Percentiles rank a stretch among this genome's conserved stretches.
Conservation (phyloP, 1,140 invertebrate species). For the Plodia interpunctella region DNA sequence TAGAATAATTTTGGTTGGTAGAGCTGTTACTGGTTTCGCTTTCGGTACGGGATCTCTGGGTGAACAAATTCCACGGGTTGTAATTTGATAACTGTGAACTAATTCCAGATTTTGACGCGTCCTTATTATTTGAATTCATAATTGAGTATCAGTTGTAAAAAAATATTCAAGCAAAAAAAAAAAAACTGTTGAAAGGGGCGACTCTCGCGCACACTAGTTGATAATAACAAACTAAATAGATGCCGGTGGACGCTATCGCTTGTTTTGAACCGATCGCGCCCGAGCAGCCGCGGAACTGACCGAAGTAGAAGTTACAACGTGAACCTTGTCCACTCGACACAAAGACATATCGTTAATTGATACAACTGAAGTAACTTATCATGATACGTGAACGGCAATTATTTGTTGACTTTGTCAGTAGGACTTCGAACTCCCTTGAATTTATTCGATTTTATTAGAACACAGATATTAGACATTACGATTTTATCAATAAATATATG, state of each 20-base stretch:
- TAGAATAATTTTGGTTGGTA: constrained; percentile 43
- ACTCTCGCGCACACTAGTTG: constrained; percentile 38
- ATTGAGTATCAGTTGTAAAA: constrained; percentile 18
- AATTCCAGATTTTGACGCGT: constrained; percentile 35
- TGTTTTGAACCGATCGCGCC: constrained; percentile 59
- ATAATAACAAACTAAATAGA: constrained; percentile 48
- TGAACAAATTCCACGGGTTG: constrained; percentile 66
- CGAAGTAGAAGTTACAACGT: constrained; percentile 50
- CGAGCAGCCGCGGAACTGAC: constrained; percentile 47
- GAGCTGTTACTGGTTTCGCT: constrained; percentile 62
- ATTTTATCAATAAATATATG: too few species aligned
- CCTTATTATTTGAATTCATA: constrained; percentile 57
- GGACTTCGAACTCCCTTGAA: too few species aligned
- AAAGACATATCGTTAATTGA: constrained; percentile 16
- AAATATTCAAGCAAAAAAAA: background rate
- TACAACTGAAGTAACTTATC: background rate
- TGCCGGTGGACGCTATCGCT: constrained; percentile 31
- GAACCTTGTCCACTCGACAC: constrained; percentile 31
- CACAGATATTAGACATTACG: too few species aligned
- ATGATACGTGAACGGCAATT: background rate
- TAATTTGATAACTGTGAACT: constrained; percentile 39
- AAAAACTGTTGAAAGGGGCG: constrained; percentile 12
- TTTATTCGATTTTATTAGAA: too few species aligned
- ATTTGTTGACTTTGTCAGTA: background rate
- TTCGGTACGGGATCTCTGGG: constrained; percentile 49